Base-by-base conservation (phyloP, 1,140 invertebrate species). In the Aphaenogaster floridana region DNA sequence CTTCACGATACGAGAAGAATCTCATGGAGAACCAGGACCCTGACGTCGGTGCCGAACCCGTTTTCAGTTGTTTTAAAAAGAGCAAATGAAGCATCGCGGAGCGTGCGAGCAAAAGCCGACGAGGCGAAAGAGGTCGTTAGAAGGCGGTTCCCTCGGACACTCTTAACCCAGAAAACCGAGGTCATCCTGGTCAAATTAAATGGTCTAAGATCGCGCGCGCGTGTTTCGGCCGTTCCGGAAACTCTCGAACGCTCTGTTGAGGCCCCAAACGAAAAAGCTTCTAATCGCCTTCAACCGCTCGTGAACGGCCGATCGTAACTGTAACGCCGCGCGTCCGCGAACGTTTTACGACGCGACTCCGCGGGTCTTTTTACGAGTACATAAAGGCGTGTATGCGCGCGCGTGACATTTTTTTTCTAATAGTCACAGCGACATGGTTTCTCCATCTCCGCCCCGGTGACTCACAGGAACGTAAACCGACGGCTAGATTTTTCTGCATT, bases 401-500 rank as follows among this genome's bases (percentile, higher is more conserved):
- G 66, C 79, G 66, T 36, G 71, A 86, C 48, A 86, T 39, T 79
- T 86, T 68, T 28, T 86, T 86, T 66, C 74, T 84, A 84, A 86
- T 64, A 66, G 64, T 28, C 39, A 21, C 63, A 50, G 21, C 72
- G 54, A 84, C 80, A 84, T 69, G 80, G 61, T 84, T 90, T 86
- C 88, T 87, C 88, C 85, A 83, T 89, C 86, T 74, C 74, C 42
- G 39, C 54, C 34, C 13, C 7, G 52, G 72, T 90, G 89, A 90
- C 68, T 90, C 89, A 90, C 85, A 79, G 76, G 28, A 63, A 68
- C 78, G 89, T 89, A 87, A 89, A 90, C 84, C 50, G 61, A 48
- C 61, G 78, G 42, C 48, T 66, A 52, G 76, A 50, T 72, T 83
- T 89, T 86, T 88, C 57, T 34, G 86, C 88, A 74, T 90, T 90